Percentiles rank a stretch among this genome's conserved stretches.
phyloP scores from a whole-genome alignment of 2,797 vertebrate species.

The Glossophaga mutica region DNA sequence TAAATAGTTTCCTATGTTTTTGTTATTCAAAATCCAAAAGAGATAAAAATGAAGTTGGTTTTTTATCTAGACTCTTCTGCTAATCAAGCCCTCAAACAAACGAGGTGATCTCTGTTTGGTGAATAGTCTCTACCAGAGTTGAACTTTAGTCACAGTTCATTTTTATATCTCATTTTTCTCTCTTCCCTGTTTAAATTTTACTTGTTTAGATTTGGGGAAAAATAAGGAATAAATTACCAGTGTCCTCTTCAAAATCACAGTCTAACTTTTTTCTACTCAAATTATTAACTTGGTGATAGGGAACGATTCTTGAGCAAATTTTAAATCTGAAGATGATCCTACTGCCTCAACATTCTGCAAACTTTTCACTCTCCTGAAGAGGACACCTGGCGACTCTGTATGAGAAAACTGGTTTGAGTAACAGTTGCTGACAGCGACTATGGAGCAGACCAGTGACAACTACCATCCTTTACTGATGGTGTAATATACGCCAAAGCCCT shows the following conservation, averaged over 20 bases:
- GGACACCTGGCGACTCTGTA: not conserved
- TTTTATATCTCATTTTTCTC: not conserved
- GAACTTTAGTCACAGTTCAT: not conserved
- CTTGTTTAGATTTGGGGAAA: not conserved
- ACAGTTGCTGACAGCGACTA: not conserved
- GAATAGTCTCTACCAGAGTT: not conserved
- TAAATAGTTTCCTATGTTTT: slow-evolving; percentile 17
- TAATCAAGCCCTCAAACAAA: not conserved
- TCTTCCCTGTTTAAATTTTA: not conserved
- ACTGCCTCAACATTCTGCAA: not conserved
- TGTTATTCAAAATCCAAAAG: slow-evolving; percentile 14
- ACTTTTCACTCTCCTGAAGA: not conserved
- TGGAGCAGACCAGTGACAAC: not conserved
- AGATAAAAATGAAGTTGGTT: not conserved
- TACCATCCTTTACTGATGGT: not conserved
- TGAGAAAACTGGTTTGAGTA: not conserved
- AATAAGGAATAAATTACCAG: not conserved
- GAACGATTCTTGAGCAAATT: not conserved
- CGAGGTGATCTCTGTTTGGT: not conserved
- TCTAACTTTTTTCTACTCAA: not conserved
- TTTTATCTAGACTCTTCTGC: not conserved
- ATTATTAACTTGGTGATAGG: not conserved
- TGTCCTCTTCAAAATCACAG: not conserved
- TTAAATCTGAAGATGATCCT: not conserved
- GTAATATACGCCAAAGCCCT: not conserved